Evolutionary conservation across 2,113 vertebrate species (phyloP), one percentile per base, ranked within the genome.

Genomic region (Menidia beryllina): DNA sequence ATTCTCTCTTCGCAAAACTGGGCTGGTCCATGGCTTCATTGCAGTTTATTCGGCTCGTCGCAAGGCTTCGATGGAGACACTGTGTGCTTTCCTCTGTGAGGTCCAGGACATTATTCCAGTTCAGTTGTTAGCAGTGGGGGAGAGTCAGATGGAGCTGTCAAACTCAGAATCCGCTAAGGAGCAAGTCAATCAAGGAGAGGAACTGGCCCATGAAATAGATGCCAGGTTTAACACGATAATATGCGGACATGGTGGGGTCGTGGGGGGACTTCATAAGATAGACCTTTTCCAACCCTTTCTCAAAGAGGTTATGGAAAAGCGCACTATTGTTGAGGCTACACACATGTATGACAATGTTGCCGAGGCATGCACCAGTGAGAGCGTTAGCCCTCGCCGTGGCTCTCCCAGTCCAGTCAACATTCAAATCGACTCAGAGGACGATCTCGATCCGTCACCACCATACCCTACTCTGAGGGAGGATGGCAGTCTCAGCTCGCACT

Each of bases 321-420:
- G 94, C 78, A 98, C 87, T 59, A 93, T 97, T 8, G 88, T 99
- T 0, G 97, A 99, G 72, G 97, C 97, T 17, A 86, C 96, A 0
- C 97, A 99, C 73, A 97, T 96, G 95, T 99, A 98, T 8, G 97
- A 99, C 75, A 94, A 96, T 3, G 96, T 88, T 2, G 96, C 97
- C 0, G 97, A 99, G 58, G 96, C 96, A 6, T 96, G 96, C 75
- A 92, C 94, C 0, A 94, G 93, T 0, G 97, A 99, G 74, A 97
- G 94, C 74, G 92, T 95, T 2, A 94, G 93, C 83, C 97, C 97
- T 0, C 94, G 96, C 0, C 96, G 96, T 0, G 94, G 94, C 1
- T 98, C 97, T 0, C 97, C 97, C 0, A 96, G 95, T 83, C 94
- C 95, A 69, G 95, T 96, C 62, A 96, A 94, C 49, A 93, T 95